phyloP scores from a whole-genome alignment of 92 coral and sea anemone species.

The Porites rus region DNA sequence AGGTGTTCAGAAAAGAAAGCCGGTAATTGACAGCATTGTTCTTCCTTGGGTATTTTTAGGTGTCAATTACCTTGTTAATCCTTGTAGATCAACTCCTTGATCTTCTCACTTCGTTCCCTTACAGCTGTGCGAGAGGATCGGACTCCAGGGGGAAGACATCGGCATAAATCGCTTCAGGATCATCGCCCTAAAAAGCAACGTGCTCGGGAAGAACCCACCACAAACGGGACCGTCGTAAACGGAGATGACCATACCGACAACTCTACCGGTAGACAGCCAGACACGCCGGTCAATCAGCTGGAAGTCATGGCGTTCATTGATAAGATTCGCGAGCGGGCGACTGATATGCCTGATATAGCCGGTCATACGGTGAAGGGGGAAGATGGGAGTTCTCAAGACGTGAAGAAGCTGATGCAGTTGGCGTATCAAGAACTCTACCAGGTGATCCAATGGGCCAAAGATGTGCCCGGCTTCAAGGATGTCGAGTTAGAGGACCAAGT shows the following conservation, averaged over 20 bases:
- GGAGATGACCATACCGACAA: slow-evolving; percentile 24
- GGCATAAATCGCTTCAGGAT: slow-evolving; percentile 93
- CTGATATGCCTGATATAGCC: slow-evolving; percentile 63
- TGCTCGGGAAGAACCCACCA: slow-evolving; percentile 38
- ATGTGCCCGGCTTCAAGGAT: slow-evolving; percentile 93
- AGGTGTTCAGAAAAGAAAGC: too few relatives aligned
- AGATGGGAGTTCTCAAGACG: slow-evolving; percentile 40
- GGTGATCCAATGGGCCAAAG: slow-evolving; percentile 91
- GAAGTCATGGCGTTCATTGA: slow-evolving; percentile 79
- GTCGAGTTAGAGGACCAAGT: slow-evolving; percentile 88
- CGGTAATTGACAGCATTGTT: too few relatives aligned
- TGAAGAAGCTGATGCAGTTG: slow-evolving; percentile 77
- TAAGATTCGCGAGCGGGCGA: slow-evolving; percentile 57
- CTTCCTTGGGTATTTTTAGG: too few relatives aligned
- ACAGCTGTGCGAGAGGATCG: slow-evolving; percentile 96
- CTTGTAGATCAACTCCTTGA: neutral
- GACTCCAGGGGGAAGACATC: slow-evolving; percentile 97
- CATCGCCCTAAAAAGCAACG: slow-evolving; percentile 80
- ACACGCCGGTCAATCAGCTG: slow-evolving; percentile 31
- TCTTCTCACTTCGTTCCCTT: neutral
- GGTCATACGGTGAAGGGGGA: slow-evolving; percentile 23
- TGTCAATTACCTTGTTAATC: neutral
- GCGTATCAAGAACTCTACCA: slow-evolving; percentile 88
- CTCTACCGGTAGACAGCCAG: slow-evolving; percentile 6
- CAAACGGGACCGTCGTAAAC: slow-evolving; percentile 28